Conservation (phyloP, 2,888 invertebrate species). For the Amiota communis region DNA sequence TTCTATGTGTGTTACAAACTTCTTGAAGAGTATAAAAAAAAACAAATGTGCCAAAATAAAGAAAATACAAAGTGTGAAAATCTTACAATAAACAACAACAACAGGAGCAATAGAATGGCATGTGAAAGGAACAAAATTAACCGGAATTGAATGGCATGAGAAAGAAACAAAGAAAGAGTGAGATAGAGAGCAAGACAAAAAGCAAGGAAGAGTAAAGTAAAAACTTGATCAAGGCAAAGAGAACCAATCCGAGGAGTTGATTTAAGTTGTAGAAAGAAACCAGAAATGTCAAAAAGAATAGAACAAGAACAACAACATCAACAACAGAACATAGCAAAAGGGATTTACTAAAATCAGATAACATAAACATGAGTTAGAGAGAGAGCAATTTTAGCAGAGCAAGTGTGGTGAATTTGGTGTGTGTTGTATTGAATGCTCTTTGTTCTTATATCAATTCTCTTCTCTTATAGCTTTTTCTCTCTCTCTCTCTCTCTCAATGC, state of each 20-base stretch:
- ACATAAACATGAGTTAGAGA: not conserved
- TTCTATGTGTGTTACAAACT: too few relatives aligned
- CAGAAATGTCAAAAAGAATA: not conserved
- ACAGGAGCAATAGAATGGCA: too few relatives aligned
- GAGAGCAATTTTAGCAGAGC: not conserved
- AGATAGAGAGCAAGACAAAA: not conserved
- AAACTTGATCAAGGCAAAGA: not conserved
- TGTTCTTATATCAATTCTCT: not conserved
- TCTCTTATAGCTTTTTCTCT: not conserved
- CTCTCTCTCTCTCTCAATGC: not conserved
- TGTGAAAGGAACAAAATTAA: not conserved
- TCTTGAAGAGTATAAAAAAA: too few relatives aligned
- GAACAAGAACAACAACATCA: not conserved
- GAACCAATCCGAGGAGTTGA: too few relatives aligned
- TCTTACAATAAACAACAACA: too few relatives aligned
- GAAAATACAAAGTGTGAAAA: too few relatives aligned
- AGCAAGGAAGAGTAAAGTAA: not conserved
- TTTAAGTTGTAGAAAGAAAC: not conserved
- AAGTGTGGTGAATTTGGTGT: not conserved
- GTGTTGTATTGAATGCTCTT: not conserved
- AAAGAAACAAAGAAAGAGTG: not conserved
- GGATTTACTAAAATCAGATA: too few relatives aligned
- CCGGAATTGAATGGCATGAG: not conserved
- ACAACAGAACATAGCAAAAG: not conserved
- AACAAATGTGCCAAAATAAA: too few relatives aligned